Base-by-base conservation (phyloP, 2,888 invertebrate species). In the Synanthedon formicaeformis region DNA sequence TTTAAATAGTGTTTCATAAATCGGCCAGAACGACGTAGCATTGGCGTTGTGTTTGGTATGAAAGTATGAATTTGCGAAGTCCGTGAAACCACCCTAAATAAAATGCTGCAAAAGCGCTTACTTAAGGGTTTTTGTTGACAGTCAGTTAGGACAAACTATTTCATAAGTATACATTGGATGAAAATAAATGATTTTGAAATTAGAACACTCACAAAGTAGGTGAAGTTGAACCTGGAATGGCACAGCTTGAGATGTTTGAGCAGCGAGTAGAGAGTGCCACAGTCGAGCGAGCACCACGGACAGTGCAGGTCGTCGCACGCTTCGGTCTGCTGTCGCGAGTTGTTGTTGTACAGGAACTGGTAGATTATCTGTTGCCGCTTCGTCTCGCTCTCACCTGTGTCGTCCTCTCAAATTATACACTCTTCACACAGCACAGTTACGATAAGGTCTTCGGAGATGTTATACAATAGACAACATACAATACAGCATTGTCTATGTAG, bases 251-350 rank as follows among this genome's bases (percentile, higher is more conserved):
- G 90, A 78, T 98, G 98, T 75, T 97, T 98, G 45, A 98, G 89
- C 60, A 98, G 86, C 0, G 96, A 94, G 80, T 97, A 97, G 18
- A 98, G 88, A 41, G 92, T 90, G 53, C 93, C 91, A 67, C 97
- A 98, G 81, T 97, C 95, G 16, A 98, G 85, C 5, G 94, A 94
- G 76, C 98, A 98, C 98, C 98, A 98, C 1, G 98, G 98, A 73
- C 98, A 98, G 71, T 94, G 94, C 52, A 97, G 89, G 84, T 97
- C 96, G 69, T 96, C 95, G 58, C 96, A 94, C 10, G 96, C 96
- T 81, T 97, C 97, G 0, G 97, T 98, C 82, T 97, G 97, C 73
- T 98, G 98, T 50, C 97, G 89, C 49, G 95, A 96, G 75, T 96
- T 97, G 80, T 96, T 97, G 80, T 96, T 97, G 76, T 97, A 97